Evolutionary conservation across 1,140 invertebrate genomes (phyloP).

Genomic region (Danaus plexippus): DNA sequence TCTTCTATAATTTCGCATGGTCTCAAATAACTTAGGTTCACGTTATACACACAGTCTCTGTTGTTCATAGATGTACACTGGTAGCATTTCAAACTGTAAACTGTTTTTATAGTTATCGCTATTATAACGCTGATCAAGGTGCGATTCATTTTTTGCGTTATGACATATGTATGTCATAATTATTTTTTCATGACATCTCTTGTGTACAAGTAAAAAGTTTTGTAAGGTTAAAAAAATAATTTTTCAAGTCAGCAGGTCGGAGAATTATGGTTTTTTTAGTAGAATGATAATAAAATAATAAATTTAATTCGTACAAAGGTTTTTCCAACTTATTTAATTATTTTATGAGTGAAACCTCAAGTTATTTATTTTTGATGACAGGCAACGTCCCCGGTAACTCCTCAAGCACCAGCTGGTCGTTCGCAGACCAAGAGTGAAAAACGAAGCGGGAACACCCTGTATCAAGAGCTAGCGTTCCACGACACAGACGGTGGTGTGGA

Average conservation of each 20-base stretch:
- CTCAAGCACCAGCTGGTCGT: slow-evolving; percentile 75
- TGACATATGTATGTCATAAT: too few relatives aligned
- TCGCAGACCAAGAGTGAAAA: slow-evolving; percentile 90
- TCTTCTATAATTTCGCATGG: slow-evolving; percentile 27
- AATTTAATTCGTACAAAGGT: too few relatives aligned
- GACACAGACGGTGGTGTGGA: slow-evolving; percentile 84
- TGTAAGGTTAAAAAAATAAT: too few relatives aligned
- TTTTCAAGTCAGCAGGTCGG: too few relatives aligned
- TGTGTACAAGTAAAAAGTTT: too few relatives aligned
- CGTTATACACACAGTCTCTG: slow-evolving; percentile 37
- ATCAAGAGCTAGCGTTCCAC: slow-evolving; percentile 93
- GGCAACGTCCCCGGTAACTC: slow-evolving; percentile 73
- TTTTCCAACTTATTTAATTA: too few relatives aligned
- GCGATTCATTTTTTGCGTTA: too few relatives aligned
- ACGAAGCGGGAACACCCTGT: slow-evolving; percentile 90
- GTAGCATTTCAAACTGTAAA: slow-evolving; percentile 45
- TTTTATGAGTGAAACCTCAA: too few relatives aligned
- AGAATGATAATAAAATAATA: too few relatives aligned
- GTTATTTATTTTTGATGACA: slow-evolving; percentile 13
- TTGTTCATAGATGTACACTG: slow-evolving; percentile 41
- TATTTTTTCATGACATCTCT: too few relatives aligned
- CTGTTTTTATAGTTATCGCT: background rate
- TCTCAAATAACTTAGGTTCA: slow-evolving; percentile 37
- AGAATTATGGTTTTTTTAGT: too few relatives aligned
- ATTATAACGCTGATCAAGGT: background rate